Conservation (phyloP, 2,888 invertebrate genomes). For the Nymphalis polychloros region DNA sequence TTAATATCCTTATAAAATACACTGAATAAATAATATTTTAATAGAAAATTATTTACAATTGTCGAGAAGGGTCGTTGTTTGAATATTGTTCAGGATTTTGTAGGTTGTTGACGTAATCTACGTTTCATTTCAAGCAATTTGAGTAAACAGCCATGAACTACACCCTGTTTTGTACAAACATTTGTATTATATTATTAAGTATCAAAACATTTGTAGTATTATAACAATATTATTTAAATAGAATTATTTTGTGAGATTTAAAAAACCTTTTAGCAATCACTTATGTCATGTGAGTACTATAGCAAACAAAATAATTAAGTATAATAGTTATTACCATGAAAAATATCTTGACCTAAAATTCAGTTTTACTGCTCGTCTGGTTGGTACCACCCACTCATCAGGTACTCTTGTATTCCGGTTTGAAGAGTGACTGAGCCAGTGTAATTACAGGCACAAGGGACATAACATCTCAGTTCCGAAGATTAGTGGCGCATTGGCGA, state of each 20-base stretch:
- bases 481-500: too few relatives aligned
- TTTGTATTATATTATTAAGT: neutral
- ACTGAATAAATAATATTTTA: slow-evolving; percentile 4
- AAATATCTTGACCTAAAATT: too few relatives aligned
- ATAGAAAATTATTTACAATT: slow-evolving; percentile 7
- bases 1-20: neutral
- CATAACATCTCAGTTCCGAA: too few relatives aligned
- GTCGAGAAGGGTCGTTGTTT: slow-evolving; percentile 3
- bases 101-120: slow-evolving; percentile 1
- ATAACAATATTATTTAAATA: neutral
- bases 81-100: slow-evolving; percentile 3
- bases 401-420: too few relatives aligned
- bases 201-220: neutral
- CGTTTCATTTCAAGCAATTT: neutral
- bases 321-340: too few relatives aligned
- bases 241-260: neutral
- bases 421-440: too few relatives aligned
- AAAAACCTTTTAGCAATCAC: too few relatives aligned
- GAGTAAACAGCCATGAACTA: neutral
- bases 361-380: too few relatives aligned
- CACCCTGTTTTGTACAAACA: neutral
- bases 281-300: too few relatives aligned
- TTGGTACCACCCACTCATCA: too few relatives aligned
- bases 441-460: too few relatives aligned
- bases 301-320: too few relatives aligned